These are phyloP conservation scores for Magallana gigas DNA, from an alignment of 1,140 invertebrate genomes.

Conservation along the genomic window DNA sequence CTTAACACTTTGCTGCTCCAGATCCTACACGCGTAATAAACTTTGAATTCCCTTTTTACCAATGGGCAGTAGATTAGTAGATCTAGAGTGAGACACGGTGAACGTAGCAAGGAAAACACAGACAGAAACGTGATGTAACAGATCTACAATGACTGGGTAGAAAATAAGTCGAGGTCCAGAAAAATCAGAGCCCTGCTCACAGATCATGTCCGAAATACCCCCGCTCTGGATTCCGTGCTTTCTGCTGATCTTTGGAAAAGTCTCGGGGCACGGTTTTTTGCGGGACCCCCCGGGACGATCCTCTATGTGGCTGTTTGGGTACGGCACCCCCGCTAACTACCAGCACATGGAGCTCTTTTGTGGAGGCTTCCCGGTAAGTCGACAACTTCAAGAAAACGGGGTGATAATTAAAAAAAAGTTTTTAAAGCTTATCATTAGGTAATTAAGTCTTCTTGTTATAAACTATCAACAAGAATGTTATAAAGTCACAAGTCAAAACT, in stretches of 20 bases:
- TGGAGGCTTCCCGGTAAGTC: slow-evolving; percentile 86
- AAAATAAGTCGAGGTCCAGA: not conserved
- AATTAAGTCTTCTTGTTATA: too few species aligned
- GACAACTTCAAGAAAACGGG: too few species aligned
- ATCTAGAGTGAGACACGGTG: not conserved
- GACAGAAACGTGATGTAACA: not conserved
- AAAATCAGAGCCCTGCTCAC: not conserved
- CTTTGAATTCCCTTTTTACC: not conserved
- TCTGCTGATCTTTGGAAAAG: not conserved
- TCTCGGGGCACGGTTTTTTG: slow-evolving; percentile 87
- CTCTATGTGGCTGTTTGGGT: slow-evolving; percentile 95
- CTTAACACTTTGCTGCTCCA: not conserved
- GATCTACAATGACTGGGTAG: not conserved
- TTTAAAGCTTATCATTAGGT: too few species aligned
- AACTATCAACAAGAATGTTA: too few species aligned
- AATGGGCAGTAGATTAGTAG: not conserved
- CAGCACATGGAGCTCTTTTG: slow-evolving; percentile 92
- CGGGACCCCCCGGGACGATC: slow-evolving; percentile 94
- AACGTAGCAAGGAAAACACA: not conserved
- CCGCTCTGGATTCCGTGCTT: not conserved
- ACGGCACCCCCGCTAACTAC: slow-evolving; percentile 93
- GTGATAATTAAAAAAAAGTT: too few species aligned
- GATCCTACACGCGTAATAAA: not conserved
- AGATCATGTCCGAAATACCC: not conserved
- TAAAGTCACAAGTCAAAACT: too few species aligned